phyloP scores from a whole-genome alignment of 2,113 vertebrate genomes.

The Cyphomyrus plagiostoma region DNA sequence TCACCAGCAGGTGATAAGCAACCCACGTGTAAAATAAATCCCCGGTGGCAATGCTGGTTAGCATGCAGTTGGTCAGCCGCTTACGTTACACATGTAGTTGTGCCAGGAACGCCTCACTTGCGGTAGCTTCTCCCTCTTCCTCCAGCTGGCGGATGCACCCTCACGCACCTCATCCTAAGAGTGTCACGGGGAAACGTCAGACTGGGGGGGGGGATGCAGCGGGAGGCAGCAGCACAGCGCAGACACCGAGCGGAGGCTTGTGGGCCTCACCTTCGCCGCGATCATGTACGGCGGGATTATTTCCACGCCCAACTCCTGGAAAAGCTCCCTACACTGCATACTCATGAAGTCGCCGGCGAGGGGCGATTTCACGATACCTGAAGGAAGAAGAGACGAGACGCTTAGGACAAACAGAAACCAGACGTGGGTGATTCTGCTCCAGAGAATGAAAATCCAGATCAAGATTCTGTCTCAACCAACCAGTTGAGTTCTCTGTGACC shows the following conservation, averaged over 20 bases:
- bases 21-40: not conserved
- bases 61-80: constrained; percentile 40
- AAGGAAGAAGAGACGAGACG: not conserved
- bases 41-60: not conserved
- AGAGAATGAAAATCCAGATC: not conserved
- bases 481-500: not conserved
- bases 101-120: constrained; percentile 96
- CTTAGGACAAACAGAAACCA: not conserved
- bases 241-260: not conserved
- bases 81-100: constrained; percentile 99
- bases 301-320: constrained; percentile 90
- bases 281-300: constrained; percentile 98
- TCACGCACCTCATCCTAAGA: constrained; percentile 86
- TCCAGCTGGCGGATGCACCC: constrained; percentile 85
- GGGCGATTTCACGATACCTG: constrained; percentile 96
- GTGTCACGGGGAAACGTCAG: not conserved
- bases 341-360: constrained; percentile 98
- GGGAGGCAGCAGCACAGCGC: not conserved
- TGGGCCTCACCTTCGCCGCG: constrained; percentile 83
- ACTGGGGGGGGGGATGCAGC: no score
- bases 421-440: not conserved
- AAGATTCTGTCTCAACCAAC: not conserved
- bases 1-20: not conserved
- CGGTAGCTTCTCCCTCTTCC: constrained; percentile 95
- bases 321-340: constrained; percentile 96